A percentile compares a stretch with the other conserved stretches of the same genome.
Evolutionary conservation across 2,113 vertebrate species (phyloP).

Genomic region (Gopherus evgoodei): DNA sequence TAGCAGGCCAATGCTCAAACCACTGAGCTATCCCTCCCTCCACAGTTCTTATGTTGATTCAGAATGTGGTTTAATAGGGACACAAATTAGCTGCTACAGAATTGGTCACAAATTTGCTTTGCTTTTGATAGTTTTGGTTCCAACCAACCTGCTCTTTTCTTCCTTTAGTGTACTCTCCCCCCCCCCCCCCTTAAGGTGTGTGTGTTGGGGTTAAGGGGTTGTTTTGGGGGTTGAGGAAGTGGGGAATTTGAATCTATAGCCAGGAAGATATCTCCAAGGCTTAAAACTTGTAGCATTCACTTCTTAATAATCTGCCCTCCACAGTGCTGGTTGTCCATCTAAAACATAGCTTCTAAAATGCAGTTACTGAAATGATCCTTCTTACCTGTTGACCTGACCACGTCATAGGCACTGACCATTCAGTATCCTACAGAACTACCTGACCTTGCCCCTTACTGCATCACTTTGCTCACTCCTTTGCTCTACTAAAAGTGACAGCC

Average conservation of each 20-base stretch:
- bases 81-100: background rate
- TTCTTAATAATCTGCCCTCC: background rate
- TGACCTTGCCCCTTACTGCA: background rate
- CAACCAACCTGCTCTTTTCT: conserved; percentile 6
- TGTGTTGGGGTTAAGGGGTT: background rate
- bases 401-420: background rate
- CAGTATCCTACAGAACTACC: background rate
- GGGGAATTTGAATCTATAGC: background rate
- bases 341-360: background rate
- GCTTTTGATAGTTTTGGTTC: background rate
- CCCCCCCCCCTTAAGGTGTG: background rate
- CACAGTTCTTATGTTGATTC: background rate
- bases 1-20: too few species aligned
- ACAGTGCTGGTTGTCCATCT: background rate
- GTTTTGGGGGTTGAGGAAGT: background rate
- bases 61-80: background rate
- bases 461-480: background rate
- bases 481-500: background rate
- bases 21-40: too few species aligned
- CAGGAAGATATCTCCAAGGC: background rate
- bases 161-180: background rate
- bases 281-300: background rate
- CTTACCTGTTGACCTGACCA: background rate
- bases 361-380: background rate
- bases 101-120: background rate